A percentile compares a stretch with the other conserved stretches of the same genome.
Conservation (phyloP, 2,797 vertebrate species). For the Capromys pilorides region DNA sequence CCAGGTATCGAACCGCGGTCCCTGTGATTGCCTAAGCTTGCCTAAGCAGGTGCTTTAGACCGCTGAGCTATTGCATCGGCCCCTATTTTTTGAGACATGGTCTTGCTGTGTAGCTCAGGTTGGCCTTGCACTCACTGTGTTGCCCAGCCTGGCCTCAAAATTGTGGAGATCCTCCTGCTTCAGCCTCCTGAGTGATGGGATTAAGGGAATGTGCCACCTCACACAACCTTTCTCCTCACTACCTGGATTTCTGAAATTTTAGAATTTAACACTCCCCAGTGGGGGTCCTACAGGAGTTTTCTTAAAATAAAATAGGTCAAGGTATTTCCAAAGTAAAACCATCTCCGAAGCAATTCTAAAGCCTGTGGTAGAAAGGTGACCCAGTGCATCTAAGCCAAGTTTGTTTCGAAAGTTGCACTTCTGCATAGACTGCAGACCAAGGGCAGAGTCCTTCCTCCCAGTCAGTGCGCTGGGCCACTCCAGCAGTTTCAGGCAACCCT, state of each 20-base stretch:
- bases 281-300: neutral
- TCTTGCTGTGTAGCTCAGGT: neutral
- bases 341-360: neutral
- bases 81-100: neutral
- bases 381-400: neutral
- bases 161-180: neutral
- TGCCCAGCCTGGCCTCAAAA: neutral
- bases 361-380: neutral
- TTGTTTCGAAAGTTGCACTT: neutral
- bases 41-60: too few relatives aligned
- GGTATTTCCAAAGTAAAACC: neutral
- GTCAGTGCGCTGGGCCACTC: neutral
- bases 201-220: too few relatives aligned
- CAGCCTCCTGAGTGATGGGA: neutral
- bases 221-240: neutral
- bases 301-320: neutral
- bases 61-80: too few relatives aligned
- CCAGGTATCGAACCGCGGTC: too few relatives aligned
- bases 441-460: neutral
- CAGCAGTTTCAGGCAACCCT: neutral
- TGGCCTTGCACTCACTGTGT: too few relatives aligned
- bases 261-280: neutral
- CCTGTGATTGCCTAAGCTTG: too few relatives aligned
- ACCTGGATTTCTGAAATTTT: constrained; percentile 9
- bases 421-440: neutral